Evolutionary conservation across 2,113 vertebrate genomes (phyloP).

Genomic region (Sapajus apella): DNA sequence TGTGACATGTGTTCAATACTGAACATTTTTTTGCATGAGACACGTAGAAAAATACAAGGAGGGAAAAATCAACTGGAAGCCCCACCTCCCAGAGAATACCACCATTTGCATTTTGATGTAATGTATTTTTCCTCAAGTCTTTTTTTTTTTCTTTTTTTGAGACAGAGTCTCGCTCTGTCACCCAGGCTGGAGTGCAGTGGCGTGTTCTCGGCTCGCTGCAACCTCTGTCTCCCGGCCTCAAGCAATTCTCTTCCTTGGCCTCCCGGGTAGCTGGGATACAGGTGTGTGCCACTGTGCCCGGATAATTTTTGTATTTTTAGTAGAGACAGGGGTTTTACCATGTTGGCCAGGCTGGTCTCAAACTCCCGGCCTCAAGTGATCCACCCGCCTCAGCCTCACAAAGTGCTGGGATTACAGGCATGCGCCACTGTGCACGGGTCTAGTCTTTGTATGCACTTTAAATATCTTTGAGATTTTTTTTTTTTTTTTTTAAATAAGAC

Average conservation of each 20-base stretch:
- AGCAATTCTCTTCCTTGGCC: background rate
- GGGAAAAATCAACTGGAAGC: background rate
- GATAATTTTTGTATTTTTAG: background rate
- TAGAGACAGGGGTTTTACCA: background rate
- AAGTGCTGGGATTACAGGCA: background rate
- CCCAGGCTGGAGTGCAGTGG: background rate
- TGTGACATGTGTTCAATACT: rapidly evolving
- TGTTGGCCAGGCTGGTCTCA: background rate
- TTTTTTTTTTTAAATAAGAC: too few species aligned
- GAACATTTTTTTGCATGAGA: background rate
- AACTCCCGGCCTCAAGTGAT: background rate
- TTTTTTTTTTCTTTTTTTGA: background rate
- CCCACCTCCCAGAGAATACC: background rate
- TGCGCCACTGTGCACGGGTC: background rate
- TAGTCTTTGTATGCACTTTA: background rate
- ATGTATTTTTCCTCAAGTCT: background rate
- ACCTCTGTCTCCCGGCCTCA: background rate
- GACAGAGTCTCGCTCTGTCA: background rate
- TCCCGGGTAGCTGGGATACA: background rate
- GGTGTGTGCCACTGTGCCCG: background rate
- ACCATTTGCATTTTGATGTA: background rate
- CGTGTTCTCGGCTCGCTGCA: background rate
- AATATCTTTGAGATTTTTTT: background rate
- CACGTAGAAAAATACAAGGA: background rate
- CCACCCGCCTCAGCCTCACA: background rate